Base-by-base conservation (phyloP, 1,140 invertebrate genomes). In the Pseudoatta argentina region DNA sequence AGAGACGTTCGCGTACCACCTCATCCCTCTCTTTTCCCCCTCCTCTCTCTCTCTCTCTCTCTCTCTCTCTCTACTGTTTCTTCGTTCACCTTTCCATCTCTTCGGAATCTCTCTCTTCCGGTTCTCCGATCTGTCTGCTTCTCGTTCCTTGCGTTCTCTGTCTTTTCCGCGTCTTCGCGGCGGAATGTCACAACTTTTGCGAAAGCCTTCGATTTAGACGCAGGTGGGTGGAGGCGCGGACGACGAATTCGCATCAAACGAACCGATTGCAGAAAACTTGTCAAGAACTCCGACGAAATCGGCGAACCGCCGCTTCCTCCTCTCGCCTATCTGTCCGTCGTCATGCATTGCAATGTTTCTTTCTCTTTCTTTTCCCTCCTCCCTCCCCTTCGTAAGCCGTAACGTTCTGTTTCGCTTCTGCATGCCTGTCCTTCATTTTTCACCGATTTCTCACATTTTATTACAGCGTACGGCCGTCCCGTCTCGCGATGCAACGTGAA, bases 211-310 rank as follows among this genome's bases (percentile, higher is more conserved):
- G 90, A 92, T 91, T 91, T 87, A 72, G 77, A 66, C 72, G 89
- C 67, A 86, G 72, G 66, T 71, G 89, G 86, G 39, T 34, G 82
- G 64, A 71, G 82, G n/a, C 72, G 72, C 64, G 79, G 86, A 76
- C 16, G 87, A 55, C 81, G 88, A 89, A 92, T 92, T 79, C 90
- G 91, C 89, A 91, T 92, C 91, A 92, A 92, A 92, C 90, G 90
- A 92, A 92, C 91, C 91, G 89, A 91, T 92, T 90, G 91, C 89
- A 88, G 82, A 88, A 92, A 92, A 92, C 91, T 92, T 92, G 90
- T 91, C 87, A 89, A 89, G 82, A 89, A 81, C 34, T 55, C 51
- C 77, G 72, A 82, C 89, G 66, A 86, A 83, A 90, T 88, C 53
- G 86, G n/a, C 77, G 79, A 82, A 21, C 21, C 66, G 66, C 53